A percentile compares a stretch with the other conserved stretches of the same genome.
phyloP scores from a whole-genome alignment of 2,888 invertebrate species.

The Eupeodes luniger region DNA sequence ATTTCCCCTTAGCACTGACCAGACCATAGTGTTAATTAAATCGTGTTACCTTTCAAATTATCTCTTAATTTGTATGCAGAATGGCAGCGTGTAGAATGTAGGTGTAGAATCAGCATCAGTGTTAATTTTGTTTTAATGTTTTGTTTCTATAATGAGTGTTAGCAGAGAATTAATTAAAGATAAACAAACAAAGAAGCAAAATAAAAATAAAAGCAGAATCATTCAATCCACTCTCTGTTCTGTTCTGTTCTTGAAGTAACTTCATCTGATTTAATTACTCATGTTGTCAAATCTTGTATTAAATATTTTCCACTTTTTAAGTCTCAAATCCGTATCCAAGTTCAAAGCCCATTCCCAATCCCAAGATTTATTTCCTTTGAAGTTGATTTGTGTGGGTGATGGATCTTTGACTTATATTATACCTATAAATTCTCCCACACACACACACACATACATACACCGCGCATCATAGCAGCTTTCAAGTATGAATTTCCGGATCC shows the following conservation, averaged over 20 bases:
- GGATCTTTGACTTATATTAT: background rate
- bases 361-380: background rate
- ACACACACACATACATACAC: background rate
- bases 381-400: background rate
- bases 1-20: background rate
- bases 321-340: background rate
- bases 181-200: background rate
- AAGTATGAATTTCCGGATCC: constrained; percentile 20
- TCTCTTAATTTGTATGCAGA: constrained; percentile 6
- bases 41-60: background rate
- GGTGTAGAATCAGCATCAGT: background rate
- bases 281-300: background rate
- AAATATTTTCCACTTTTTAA: background rate
- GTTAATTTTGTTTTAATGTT: constrained; percentile 6
- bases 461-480: no score
- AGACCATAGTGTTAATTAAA: background rate
- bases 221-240: background rate
- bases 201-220: background rate
- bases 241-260: background rate
- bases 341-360: background rate
- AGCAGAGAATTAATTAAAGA: background rate
- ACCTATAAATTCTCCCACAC: background rate
- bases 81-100: background rate
- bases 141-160: background rate
- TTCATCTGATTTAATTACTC: background rate